phyloP scores from a whole-genome alignment of 2,113 vertebrate genomes.

The Helogale parvula region DNA sequence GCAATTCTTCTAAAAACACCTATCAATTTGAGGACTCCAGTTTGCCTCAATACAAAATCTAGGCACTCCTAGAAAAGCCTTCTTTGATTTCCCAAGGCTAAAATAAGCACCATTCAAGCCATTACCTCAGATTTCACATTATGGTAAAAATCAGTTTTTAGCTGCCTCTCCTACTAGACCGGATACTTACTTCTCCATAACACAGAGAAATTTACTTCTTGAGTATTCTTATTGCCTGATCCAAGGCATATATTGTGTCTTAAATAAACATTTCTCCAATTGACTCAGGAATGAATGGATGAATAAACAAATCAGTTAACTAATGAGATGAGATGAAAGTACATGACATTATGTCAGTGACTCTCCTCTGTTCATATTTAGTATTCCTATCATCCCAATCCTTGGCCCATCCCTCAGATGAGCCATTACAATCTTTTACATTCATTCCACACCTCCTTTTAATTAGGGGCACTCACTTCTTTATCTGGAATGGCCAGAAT shows the following conservation, averaged over 20 bases:
- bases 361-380: background rate
- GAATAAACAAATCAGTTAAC: background rate
- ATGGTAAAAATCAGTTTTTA: background rate
- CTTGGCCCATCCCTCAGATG: background rate
- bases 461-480: background rate
- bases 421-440: background rate
- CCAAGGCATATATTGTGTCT: background rate
- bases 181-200: background rate
- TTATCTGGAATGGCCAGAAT: background rate
- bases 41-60: background rate
- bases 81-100: background rate
- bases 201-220: background rate
- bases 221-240: background rate
- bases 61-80: background rate
- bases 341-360: background rate
- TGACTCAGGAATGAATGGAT: background rate
- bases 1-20: background rate
- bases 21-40: background rate
- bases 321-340: background rate
- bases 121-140: background rate
- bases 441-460: background rate
- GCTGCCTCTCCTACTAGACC: background rate
- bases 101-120: background rate
- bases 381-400: background rate
- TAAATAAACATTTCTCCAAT: background rate